Conservation (phyloP, 2,113 vertebrate genomes). For the Theristicus caerulescens region DNA sequence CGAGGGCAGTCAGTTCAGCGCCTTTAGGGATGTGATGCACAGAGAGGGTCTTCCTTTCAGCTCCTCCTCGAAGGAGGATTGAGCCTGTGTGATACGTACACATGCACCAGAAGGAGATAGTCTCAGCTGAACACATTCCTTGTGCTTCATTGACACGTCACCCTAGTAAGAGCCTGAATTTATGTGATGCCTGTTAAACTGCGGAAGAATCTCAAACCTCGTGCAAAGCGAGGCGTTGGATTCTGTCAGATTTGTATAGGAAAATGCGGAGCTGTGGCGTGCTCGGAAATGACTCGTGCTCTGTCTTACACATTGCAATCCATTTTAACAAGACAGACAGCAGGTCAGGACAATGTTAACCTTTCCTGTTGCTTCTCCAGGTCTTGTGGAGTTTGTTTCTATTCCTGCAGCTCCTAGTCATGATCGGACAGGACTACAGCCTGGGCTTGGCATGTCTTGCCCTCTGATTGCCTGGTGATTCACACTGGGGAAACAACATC, state of each 20-base stretch:
- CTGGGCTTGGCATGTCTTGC: neutral
- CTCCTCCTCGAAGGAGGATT: neutral
- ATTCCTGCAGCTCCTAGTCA: neutral
- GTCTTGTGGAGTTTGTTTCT: neutral
- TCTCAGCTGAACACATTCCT: neutral
- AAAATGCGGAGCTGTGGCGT: neutral
- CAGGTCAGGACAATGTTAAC: neutral
- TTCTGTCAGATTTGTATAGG: neutral
- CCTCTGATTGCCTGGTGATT: neutral
- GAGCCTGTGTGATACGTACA: neutral
- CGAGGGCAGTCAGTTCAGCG: accelerated
- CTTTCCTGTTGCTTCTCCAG: neutral
- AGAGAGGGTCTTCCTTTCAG: neutral
- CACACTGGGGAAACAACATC: neutral
- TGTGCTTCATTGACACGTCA: neutral
- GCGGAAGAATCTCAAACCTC: neutral
- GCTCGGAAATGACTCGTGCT: neutral
- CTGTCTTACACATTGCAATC: neutral
- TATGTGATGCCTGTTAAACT: neutral
- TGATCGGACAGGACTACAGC: neutral
- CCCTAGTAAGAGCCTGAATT: neutral
- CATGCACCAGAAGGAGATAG: neutral
- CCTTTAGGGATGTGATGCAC: neutral
- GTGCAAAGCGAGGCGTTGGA: neutral
- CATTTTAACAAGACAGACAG: neutral